Evolutionary conservation across 2,113 vertebrate genomes (phyloP), one percentile per base, ranked within the genome.

Genomic region (Otis tarda): DNA sequence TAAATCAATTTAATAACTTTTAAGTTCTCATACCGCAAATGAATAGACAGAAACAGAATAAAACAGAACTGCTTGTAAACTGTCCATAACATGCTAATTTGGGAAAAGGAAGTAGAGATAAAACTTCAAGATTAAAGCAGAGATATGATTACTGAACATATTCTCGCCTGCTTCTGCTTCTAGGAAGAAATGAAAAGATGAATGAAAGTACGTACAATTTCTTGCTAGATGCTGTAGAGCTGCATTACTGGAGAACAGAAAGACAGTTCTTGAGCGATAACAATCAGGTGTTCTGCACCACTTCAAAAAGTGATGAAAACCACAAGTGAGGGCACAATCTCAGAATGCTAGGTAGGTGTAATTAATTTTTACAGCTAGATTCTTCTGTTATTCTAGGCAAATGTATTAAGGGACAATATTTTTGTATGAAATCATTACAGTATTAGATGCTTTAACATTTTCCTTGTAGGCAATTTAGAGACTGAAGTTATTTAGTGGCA

Each of bases 281-380:
- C 0, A 4, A 83, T 56, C 56, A 67, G 69, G 28, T 75, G 27
- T 79, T 92, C 31, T 67, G 45, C 49, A 82, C 49, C 31, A 50
- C 60, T 75, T 90, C 67, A 73, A 79, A 82, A 76, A n/a, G 33
- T 30, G 41, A 65, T 27, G 41, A 83, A 73, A 93, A 80, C 27
- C 59, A 61, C 41, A 61, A 60, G n/a, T 57, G 24, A 64, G 7
- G 0, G 0, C 55, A 49, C 1, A 0, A 35, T 23, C 31, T 70
- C 31, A 15, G 28, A 4, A 13, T 45, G 35, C 19, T 67, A 19
- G 59, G 27, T 57, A 91, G 41, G 55, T 74, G 14, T 33, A 50
- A 76, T 43, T 76, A 1, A 37, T 47, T 64, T 52, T 68, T 74
- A 86, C 63, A 83, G 70, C 17, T 37, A 53, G 33, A 80, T 52